Evolutionary conservation across 2,888 invertebrate species (phyloP).

Genomic region (Lysandra bellargus): DNA sequence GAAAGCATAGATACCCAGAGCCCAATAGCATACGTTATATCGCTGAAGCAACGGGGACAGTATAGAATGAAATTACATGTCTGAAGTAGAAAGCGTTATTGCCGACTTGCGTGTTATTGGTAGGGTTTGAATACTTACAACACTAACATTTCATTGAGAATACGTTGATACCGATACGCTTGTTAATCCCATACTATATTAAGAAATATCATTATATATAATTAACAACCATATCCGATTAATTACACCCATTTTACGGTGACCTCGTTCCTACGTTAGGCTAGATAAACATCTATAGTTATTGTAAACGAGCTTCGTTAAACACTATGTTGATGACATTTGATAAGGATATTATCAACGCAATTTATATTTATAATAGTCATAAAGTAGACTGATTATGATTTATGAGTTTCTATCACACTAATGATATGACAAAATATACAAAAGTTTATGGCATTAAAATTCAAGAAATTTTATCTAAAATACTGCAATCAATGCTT

Average conservation of each 20-base stretch:
- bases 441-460: background rate
- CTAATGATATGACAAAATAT: background rate
- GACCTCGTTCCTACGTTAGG: constrained; percentile 59
- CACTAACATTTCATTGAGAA: constrained; percentile 64
- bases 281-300: constrained; percentile 59
- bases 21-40: constrained; percentile 77
- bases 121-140: constrained; percentile 74
- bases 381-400: background rate
- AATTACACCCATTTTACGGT: constrained; percentile 44
- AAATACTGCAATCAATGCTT: background rate
- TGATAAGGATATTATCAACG: background rate
- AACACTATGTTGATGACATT: constrained; percentile 1
- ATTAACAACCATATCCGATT: constrained; percentile 45
- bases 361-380: background rate
- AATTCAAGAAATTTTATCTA: background rate
- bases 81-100: constrained; percentile 74
- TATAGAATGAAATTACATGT: constrained; percentile 71
- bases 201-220: constrained; percentile 62
- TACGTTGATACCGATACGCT: constrained; percentile 61
- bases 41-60: constrained; percentile 79
- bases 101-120: constrained; percentile 67
- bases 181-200: constrained; percentile 63
- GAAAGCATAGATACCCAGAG: constrained; percentile 81
- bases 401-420: background rate
- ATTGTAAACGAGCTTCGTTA: constrained; percentile 48